Evolutionary conservation across 2,888 invertebrate genomes (phyloP).

Genomic region (Apamea anceps): DNA sequence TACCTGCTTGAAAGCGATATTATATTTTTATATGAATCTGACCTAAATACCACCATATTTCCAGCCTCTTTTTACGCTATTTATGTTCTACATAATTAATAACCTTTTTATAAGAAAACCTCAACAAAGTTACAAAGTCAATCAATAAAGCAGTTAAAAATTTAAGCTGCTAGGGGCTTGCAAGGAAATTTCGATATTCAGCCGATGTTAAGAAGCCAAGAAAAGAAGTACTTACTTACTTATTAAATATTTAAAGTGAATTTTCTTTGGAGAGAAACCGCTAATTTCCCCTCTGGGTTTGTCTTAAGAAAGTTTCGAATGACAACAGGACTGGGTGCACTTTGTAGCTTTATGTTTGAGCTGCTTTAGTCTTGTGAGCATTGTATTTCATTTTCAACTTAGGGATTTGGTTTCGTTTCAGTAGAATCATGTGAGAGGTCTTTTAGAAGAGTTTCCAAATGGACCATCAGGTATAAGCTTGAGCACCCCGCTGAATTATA

Average conservation of each 20-base stretch:
- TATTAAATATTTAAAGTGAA: constrained; percentile 51
- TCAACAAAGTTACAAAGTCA: constrained; percentile 50
- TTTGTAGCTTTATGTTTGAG: background rate
- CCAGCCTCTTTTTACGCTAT: constrained; percentile 12
- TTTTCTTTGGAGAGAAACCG: constrained; percentile 40
- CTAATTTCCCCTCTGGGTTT: constrained; percentile 32
- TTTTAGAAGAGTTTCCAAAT: background rate
- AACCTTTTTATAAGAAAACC: constrained; percentile 45
- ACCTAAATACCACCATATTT: constrained; percentile 1
- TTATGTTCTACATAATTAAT: constrained; percentile 40
- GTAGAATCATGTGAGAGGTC: background rate
- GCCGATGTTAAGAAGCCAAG: constrained; percentile 31
- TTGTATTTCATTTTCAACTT: background rate
- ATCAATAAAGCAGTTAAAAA: constrained; percentile 67
- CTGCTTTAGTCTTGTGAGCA: background rate
- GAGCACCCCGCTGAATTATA: background rate
- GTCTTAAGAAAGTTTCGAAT: constrained; percentile 35
- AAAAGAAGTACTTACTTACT: constrained; percentile 44
- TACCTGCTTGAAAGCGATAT: background rate
- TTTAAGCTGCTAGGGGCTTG: constrained; percentile 43
- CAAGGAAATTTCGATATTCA: constrained; percentile 49
- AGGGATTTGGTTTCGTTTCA: background rate
- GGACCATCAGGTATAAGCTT: too few species aligned
- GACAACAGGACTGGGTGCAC: background rate
- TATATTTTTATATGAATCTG: constrained; percentile 1